Base-by-base conservation (phyloP, 2,888 invertebrate genomes). In the Nephrocerus scutellatus region DNA sequence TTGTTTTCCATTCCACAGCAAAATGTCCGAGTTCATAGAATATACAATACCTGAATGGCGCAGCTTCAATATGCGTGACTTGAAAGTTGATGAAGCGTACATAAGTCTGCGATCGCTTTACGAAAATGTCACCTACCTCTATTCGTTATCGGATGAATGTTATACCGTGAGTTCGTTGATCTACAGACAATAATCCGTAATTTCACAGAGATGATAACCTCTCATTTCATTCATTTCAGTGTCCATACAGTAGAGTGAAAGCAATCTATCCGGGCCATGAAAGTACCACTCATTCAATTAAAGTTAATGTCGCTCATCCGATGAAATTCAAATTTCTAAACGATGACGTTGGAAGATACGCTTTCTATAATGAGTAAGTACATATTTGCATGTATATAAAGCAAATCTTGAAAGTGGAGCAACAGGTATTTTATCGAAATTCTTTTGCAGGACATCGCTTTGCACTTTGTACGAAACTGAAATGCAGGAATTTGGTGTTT, bases 401-500 rank as follows among this genome's bases (percentile, higher is more conserved):
- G n/a, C n/a, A n/a, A n/a, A n/a, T n/a, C n/a, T n/a, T n/a, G n/a
- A n/a, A n/a, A n/a, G n/a, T 26, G 4, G 15, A 30, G 30, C 6
- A 30, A 18, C 19, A 29, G 19, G 25, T 22, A 18, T 20, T 25
- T 29, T 12, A 23, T 12, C 26, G 18, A n/a, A n/a, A 13, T 9
- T 32, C 14, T 21, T 18, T 55, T 53, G 9, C 63, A 82, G 80
- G 37, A 69, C 74, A 9, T 55, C 78, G 25, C 49, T 79, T 33
- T 84, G 83, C 30, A 47, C 49, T n/a, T 37, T 57, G 15, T 43
- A 48, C 14, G 54, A 52, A 33, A 50, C 29, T 20, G 30, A 74
- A 39, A 59, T 84, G 50, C 79, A 78, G 2, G 77, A 85, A 66
- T 84, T 83, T 55, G 85, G 85, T 5, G 76, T 83, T 36, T 86